Evolutionary conservation across 2,888 invertebrate genomes (phyloP).

Genomic region (Alentia gelatinosa): DNA sequence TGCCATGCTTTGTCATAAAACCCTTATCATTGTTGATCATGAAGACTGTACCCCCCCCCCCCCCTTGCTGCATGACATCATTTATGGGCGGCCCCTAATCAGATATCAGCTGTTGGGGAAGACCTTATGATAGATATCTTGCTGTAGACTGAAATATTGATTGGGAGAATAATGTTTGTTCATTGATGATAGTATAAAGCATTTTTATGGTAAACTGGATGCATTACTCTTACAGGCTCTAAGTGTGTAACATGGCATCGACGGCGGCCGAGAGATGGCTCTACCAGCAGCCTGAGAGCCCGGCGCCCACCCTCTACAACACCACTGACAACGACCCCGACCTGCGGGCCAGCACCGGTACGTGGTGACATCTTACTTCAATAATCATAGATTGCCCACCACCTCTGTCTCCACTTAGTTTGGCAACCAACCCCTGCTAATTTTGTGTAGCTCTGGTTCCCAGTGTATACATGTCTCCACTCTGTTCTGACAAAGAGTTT

Average conservation of each 20-base stretch:
- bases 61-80: too few relatives aligned
- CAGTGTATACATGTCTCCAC: too few relatives aligned
- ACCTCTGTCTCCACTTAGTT: too few relatives aligned
- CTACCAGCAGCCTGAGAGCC: neutral
- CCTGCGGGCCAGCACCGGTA: conserved; percentile 15
- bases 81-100: too few relatives aligned
- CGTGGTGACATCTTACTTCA: neutral
- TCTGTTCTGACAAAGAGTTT: too few relatives aligned
- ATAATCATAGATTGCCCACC: too few relatives aligned
- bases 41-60: too few relatives aligned
- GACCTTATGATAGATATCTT: neutral
- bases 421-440: too few relatives aligned
- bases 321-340: conserved; percentile 31
- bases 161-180: neutral
- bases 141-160: neutral
- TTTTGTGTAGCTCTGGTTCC: too few relatives aligned
- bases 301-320: neutral
- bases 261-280: neutral
- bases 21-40: too few relatives aligned
- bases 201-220: neutral
- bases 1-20: too few relatives aligned
- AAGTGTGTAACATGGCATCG: neutral
- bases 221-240: neutral
- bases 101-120: too few relatives aligned
- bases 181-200: neutral